phyloP scores from a whole-genome alignment of 2,888 invertebrate species.

The Linnaemya tessellans region DNA sequence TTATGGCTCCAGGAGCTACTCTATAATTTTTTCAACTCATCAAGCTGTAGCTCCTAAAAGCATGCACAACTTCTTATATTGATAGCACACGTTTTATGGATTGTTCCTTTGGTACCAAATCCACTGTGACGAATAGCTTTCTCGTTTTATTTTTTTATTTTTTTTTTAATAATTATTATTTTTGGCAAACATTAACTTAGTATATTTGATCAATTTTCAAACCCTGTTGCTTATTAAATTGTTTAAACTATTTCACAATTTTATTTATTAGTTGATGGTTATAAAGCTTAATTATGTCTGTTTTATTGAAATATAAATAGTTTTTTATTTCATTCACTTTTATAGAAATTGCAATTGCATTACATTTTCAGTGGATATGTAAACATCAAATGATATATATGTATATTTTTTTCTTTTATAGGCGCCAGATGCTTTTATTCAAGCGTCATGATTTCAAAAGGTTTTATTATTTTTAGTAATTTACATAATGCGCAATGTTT shows the following conservation, averaged over 20 bases:
- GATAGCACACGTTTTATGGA: too few relatives aligned
- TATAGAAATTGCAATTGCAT: conserved; percentile 17
- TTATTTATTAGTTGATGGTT: not conserved
- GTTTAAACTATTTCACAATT: not conserved
- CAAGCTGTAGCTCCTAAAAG: too few relatives aligned
- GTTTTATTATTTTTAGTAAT: too few relatives aligned
- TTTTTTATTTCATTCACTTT: not conserved
- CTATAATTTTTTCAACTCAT: too few relatives aligned
- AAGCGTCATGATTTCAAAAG: not conserved
- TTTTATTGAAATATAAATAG: too few relatives aligned
- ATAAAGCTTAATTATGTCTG: not conserved
- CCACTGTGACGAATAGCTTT: too few relatives aligned
- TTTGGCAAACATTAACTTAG: not conserved
- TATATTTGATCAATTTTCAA: conserved; percentile 19
- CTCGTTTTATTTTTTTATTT: too few relatives aligned
- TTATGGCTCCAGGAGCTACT: too few relatives aligned
- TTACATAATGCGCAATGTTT: too few relatives aligned
- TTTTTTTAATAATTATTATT: not conserved
- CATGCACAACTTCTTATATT: too few relatives aligned
- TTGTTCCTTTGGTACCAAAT: too few relatives aligned
- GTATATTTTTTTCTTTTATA: not conserved
- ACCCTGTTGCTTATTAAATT: not conserved
- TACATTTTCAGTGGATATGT: not conserved
- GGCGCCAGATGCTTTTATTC: not conserved
- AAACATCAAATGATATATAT: not conserved